phyloP scores from a whole-genome alignment of 2,113 vertebrate species.

The Nothobranchius furzeri region DNA sequence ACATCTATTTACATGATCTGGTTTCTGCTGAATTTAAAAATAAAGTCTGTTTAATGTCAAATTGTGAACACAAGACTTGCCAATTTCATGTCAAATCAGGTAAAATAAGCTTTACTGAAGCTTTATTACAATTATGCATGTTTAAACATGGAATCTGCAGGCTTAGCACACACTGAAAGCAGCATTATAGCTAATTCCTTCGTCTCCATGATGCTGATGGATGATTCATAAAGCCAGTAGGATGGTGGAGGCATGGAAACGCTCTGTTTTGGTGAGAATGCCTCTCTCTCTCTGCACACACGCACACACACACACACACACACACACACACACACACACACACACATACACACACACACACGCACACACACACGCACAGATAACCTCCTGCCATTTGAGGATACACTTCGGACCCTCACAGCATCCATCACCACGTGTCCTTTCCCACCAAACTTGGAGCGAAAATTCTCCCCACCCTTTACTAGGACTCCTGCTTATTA shows the following conservation, averaged over 20 bases:
- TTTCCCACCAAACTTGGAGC: neutral
- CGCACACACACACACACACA: no score
- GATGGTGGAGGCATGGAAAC: slow-evolving; percentile 13
- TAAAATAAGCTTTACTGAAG: slow-evolving; percentile 45
- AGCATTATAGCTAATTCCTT: slow-evolving; percentile 46
- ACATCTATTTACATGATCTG: slow-evolving; percentile 35
- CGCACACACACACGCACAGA: neutral
- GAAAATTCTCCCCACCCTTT: neutral
- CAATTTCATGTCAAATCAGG: slow-evolving; percentile 35
- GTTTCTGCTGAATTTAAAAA: slow-evolving; percentile 11
- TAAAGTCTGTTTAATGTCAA: slow-evolving; percentile 16
- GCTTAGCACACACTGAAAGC: slow-evolving; percentile 43
- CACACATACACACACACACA: no score
- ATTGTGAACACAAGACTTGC: slow-evolving; percentile 12
- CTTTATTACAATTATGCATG: slow-evolving; percentile 50
- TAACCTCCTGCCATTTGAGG: slow-evolving; percentile 44
- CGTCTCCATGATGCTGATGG: slow-evolving; percentile 35
- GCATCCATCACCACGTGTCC: slow-evolving; percentile 9
- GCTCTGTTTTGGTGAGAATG: neutral
- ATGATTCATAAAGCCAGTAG: slow-evolving; percentile 36
- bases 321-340: no score
- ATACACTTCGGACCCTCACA: slow-evolving; percentile 22
- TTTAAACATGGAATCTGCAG: slow-evolving; percentile 47
- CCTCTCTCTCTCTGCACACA: neutral
- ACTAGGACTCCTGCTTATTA: slow-evolving; percentile 37